phyloP scores from a whole-genome alignment of 2,888 invertebrate genomes.

The Tetragnatha montana region DNA sequence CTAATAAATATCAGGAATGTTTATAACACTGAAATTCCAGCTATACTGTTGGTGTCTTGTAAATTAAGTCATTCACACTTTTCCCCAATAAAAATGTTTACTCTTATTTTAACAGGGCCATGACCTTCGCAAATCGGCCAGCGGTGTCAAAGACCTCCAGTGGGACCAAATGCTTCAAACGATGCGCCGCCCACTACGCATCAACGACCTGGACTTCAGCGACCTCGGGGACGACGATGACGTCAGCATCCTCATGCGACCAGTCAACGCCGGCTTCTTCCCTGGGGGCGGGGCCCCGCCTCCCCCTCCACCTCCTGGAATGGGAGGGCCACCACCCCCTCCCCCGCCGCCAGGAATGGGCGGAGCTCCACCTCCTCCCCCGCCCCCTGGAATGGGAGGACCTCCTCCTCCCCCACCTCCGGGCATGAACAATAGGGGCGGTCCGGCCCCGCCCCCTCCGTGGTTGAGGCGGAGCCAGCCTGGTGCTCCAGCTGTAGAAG shows the following conservation, averaged over 20 bases:
- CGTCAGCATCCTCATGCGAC: constrained; percentile 85
- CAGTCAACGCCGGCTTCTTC: constrained; percentile 79
- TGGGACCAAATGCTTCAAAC: constrained; percentile 94
- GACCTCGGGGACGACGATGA: constrained; percentile 93
- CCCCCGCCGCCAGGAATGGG: constrained; percentile 59
- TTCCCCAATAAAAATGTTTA: neutral
- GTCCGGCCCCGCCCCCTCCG: constrained; percentile 73
- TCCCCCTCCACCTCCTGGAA: constrained; percentile 64
- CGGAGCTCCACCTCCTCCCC: constrained; percentile 76
- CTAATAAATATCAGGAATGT: too few species aligned
- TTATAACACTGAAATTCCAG: neutral
- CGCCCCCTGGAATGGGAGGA: constrained; percentile 71
- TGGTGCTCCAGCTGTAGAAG: constrained; percentile 72
- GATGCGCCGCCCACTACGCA: constrained; percentile 83
- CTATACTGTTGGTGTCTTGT: neutral
- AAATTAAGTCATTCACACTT: neutral
- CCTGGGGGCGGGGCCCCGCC: constrained; percentile 72
- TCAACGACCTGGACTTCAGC: constrained; percentile 96
- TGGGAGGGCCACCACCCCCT: constrained; percentile 80
- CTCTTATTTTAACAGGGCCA: constrained; percentile 36
- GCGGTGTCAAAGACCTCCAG: constrained; percentile 79
- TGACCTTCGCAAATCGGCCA: constrained; percentile 52
- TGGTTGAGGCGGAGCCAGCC: constrained; percentile 69
- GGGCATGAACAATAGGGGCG: constrained; percentile 73
- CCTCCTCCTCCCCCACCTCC: constrained; percentile 73